Evolutionary conservation across 2,797 vertebrate genomes (phyloP).

Genomic region (Eulemur mongoz): DNA sequence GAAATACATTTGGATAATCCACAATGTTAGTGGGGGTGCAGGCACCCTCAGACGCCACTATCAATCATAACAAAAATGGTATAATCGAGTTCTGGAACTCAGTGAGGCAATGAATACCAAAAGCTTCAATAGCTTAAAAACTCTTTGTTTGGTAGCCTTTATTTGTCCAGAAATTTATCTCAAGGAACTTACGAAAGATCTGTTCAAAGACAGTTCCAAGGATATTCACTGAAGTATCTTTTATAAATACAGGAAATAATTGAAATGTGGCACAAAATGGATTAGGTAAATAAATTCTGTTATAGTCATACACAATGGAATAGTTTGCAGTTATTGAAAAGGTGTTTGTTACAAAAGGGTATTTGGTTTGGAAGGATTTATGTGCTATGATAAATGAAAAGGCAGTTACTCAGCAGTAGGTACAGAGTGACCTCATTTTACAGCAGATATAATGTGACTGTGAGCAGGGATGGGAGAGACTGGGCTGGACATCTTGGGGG

Average conservation of each 20-base stretch:
- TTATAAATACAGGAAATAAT: slow-evolving; percentile 39
- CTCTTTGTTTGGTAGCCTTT: slow-evolving; percentile 22
- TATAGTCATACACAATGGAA: background rate
- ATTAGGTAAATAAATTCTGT: background rate
- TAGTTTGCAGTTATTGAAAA: slow-evolving; percentile 29
- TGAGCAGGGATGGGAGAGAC: background rate
- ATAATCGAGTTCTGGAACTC: slow-evolving; percentile 28
- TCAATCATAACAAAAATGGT: background rate
- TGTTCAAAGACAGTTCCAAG: slow-evolving; percentile 45
- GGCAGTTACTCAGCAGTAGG: background rate
- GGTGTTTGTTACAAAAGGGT: background rate
- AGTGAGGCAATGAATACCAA: slow-evolving; percentile 37
- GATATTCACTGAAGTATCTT: slow-evolving; percentile 13
- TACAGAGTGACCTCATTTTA: background rate
- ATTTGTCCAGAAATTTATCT: slow-evolving; percentile 39
- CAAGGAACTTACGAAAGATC: slow-evolving; percentile 25
- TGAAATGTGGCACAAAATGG: slow-evolving; percentile 24
- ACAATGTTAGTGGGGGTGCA: background rate
- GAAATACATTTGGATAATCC: slow-evolving; percentile 43
- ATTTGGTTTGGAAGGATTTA: background rate
- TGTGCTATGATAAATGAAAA: background rate
- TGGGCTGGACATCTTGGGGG: background rate
- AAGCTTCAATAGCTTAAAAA: slow-evolving; percentile 3
- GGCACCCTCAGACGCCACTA: background rate
- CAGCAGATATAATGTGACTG: background rate